Evolutionary conservation across 2,113 vertebrate species (phyloP).

Genomic region (Myrmecophaga tridactyla): DNA sequence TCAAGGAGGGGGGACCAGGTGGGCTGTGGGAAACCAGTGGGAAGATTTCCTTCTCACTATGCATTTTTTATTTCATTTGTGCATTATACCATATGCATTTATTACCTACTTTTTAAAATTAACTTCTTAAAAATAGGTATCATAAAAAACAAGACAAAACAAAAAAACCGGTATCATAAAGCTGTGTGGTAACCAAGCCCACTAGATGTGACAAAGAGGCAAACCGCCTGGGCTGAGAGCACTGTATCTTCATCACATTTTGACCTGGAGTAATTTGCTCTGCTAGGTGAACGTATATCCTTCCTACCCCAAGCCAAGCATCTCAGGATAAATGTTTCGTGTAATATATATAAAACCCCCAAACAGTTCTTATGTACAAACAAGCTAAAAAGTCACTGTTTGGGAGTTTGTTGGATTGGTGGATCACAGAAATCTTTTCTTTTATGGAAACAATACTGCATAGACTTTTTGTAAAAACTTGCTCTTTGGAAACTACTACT

Average conservation of each 20-base stretch:
- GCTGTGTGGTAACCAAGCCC: not conserved
- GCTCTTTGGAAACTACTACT: constrained; percentile 33
- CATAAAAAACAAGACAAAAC: no score
- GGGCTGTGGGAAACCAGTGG: not conserved
- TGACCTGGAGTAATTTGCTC: not conserved
- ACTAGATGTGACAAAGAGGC: not conserved
- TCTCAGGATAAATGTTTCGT: not conserved
- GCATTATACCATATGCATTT: not conserved
- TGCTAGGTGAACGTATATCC: not conserved
- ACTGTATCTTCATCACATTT: not conserved
- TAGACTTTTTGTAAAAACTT: constrained; percentile 35
- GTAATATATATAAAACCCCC: not conserved
- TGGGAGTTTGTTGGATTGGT: not conserved
- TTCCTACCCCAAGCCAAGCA: not conserved
- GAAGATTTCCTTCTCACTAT: not conserved
- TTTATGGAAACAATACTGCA: constrained; percentile 56
- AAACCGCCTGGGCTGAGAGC: not conserved
- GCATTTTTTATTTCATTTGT: not conserved
- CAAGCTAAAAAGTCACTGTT: not conserved
- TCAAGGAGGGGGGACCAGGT: not conserved
- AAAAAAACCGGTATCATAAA: no score
- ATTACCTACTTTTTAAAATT: not conserved
- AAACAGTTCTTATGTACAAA: not conserved
- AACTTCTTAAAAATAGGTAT: constrained; percentile 18
- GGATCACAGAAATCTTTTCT: constrained; percentile 34